phyloP scores from a whole-genome alignment of 2,797 vertebrate genomes.

The Molossus alvarezi region DNA sequence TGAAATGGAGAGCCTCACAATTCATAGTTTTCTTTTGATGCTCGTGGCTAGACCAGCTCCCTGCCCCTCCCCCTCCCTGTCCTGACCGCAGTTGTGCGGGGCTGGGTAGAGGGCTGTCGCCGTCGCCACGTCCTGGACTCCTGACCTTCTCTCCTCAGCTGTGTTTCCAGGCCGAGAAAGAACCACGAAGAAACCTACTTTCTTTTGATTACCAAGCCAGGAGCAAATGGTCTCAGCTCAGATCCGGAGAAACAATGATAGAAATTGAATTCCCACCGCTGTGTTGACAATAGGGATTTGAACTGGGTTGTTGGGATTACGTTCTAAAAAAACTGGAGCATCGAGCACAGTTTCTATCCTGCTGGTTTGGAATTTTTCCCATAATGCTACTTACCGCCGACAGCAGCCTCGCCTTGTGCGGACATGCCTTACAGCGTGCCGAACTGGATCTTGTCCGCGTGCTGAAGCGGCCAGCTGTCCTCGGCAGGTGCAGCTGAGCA shows the following conservation, averaged over 20 bases:
- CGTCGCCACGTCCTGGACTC: conserved; percentile 72
- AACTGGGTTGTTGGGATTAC: conserved; percentile 72
- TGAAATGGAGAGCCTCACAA: conserved; percentile 83
- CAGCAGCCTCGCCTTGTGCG: conserved; percentile 76
- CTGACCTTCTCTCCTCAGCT: conserved; percentile 71
- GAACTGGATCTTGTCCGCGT: conserved; percentile 72
- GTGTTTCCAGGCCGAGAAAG: conserved; percentile 73
- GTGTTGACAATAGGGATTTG: conserved; percentile 67
- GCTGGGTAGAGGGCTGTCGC: conserved; percentile 75
- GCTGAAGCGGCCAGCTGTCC: not conserved
- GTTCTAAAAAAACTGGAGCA: conserved; percentile 79
- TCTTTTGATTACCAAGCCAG: conserved; percentile 79
- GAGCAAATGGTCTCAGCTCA: conserved; percentile 75
- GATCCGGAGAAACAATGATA: conserved; percentile 30
- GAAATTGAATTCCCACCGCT: conserved; percentile 47
- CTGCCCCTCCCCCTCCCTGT: not conserved
- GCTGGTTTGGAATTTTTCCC: conserved; percentile 71
- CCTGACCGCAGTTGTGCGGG: conserved; percentile 75
- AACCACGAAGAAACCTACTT: conserved; percentile 77
- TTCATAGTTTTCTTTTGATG: conserved; percentile 79
- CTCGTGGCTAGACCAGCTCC: conserved; percentile 85
- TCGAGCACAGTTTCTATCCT: conserved; percentile 48
- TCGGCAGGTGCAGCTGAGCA: not conserved
- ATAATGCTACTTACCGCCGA: conserved; percentile 59
- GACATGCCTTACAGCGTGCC: conserved; percentile 86